A percentile compares a stretch with the other conserved stretches of the same genome.
Evolutionary conservation across 1,140 invertebrate species (phyloP).

Genomic region (Rhagoletis pomonella): DNA sequence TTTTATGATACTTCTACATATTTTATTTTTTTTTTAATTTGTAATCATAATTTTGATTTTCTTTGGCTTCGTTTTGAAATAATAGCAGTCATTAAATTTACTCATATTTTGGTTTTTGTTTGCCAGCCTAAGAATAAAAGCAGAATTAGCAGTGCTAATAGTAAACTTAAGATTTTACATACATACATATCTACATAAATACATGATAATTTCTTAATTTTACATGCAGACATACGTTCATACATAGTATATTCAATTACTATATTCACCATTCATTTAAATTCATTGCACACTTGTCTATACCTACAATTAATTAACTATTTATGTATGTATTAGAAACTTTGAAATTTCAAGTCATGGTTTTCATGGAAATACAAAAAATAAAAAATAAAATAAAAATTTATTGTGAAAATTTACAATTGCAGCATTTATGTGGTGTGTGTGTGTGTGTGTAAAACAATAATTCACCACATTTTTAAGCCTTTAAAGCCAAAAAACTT

Average conservation of each 20-base stretch:
- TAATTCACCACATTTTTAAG: neutral
- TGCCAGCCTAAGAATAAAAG: conserved; percentile 18
- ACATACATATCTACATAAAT: conserved; percentile 8
- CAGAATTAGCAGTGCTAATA: neutral
- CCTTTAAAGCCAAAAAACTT: neutral
- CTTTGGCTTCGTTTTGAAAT: conserved; percentile 50
- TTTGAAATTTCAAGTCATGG: neutral
- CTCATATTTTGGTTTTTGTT: neutral
- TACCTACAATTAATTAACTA: neutral
- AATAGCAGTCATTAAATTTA: conserved; percentile 25
- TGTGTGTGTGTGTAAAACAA: neutral
- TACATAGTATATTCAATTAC: neutral
- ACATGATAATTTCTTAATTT: neutral
- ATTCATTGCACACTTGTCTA: no score
- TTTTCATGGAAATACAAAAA: neutral
- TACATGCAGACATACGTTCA: neutral
- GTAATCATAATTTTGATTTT: conserved; percentile 54
- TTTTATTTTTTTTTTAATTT: conserved; percentile 31
- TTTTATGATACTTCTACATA: neutral
- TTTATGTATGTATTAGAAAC: neutral
- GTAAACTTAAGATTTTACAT: neutral
- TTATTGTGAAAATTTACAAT: neutral
- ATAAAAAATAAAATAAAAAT: neutral
- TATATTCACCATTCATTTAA: no score
- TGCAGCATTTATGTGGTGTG: neutral